phyloP scores from a whole-genome alignment of 2,113 vertebrate species.

The Peromyscus maniculatus region DNA sequence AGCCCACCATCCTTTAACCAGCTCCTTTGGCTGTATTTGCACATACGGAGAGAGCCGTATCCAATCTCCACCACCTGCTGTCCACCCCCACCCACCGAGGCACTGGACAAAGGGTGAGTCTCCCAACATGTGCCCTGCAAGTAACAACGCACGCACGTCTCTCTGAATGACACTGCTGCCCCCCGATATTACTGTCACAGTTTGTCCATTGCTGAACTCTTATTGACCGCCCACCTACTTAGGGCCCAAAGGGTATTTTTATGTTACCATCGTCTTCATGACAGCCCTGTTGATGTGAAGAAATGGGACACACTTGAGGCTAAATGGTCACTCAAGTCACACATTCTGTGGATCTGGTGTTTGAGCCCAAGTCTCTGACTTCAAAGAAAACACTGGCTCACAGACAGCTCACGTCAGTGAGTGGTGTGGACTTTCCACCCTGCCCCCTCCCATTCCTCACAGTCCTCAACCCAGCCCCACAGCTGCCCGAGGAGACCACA shows the following conservation, averaged over 20 bases:
- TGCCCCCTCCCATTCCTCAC: no score
- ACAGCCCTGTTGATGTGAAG: background rate
- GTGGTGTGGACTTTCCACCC: rapidly evolving
- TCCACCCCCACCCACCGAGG: background rate
- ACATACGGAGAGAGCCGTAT: background rate
- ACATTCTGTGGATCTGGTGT: background rate
- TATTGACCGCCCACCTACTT: background rate
- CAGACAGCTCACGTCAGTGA: background rate
- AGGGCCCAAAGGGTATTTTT: background rate
- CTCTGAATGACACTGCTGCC: background rate
- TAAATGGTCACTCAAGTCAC: constrained; percentile 4
- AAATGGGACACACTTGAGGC: background rate
- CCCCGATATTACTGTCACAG: background rate
- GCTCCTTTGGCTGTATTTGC: background rate
- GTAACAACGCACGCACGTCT: background rate
- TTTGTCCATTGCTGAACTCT: background rate
- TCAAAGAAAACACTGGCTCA: background rate
- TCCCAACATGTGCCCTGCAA: no score
- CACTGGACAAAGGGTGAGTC: background rate
- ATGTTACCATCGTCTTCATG: background rate
- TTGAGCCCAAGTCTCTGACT: background rate
- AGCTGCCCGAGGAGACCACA: rapidly evolving
- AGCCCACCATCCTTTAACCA: background rate
- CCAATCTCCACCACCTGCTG: background rate
- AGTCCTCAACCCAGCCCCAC: background rate